Percentiles rank a stretch among this genome's conserved stretches.
These are phyloP conservation scores for Pentalonia nigronervosa DNA, from an alignment of 1,140 invertebrate species.

Conservation along the genomic window DNA sequence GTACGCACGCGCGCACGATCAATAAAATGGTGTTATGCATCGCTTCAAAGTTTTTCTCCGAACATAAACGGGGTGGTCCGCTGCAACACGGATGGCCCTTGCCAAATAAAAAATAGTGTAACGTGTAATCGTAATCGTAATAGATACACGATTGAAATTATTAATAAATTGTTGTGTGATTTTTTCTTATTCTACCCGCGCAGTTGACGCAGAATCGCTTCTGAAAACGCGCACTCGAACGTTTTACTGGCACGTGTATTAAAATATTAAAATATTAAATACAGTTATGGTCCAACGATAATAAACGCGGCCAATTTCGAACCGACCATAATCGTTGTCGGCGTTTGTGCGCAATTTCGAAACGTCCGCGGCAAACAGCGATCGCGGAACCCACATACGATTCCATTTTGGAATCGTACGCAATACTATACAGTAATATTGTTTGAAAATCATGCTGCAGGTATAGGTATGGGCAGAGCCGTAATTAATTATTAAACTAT, in stretches of 20 bases:
- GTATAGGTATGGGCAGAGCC: too few species aligned
- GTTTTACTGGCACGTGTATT: too few species aligned
- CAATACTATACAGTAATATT: background rate
- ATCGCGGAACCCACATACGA: background rate
- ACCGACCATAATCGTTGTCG: background rate
- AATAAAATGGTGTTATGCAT: background rate
- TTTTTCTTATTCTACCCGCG: too few species aligned
- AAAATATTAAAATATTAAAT: too few species aligned
- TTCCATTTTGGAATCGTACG: background rate
- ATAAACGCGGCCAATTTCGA: background rate
- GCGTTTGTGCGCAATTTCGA: background rate
- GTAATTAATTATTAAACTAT: background rate
- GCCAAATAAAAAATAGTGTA: background rate
- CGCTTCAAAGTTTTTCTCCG: background rate
- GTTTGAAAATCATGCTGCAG: too few species aligned
- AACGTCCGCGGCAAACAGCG: background rate
- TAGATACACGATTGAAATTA: too few species aligned
- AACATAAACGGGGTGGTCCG: background rate
- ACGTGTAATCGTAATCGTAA: too few species aligned
- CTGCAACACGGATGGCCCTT: background rate
- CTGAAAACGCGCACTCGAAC: too few species aligned
- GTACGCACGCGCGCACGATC: background rate
- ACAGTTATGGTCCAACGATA: too few species aligned
- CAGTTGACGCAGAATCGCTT: too few species aligned
- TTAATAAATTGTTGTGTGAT: too few species aligned